A percentile compares a stretch with the other conserved stretches of the same genome.
phyloP scores from a whole-genome alignment of 2,888 invertebrate species.

The Harpagoxenus sublaevis region DNA sequence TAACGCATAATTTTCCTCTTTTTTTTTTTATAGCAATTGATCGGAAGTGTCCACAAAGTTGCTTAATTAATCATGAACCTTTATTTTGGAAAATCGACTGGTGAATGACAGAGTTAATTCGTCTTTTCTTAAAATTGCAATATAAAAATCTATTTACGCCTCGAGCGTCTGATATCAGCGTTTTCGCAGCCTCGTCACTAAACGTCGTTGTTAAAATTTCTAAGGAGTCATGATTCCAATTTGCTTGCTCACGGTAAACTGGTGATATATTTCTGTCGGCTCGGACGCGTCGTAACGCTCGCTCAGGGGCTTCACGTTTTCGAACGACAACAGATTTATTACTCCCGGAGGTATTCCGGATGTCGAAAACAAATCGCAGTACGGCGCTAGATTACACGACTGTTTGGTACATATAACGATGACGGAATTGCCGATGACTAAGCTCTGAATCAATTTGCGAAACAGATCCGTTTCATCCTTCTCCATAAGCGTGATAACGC shows the following conservation, averaged over 20 bases:
- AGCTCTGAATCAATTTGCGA: background rate
- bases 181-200: background rate
- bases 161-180: background rate
- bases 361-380: background rate
- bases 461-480: background rate
- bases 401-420: background rate
- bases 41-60: background rate
- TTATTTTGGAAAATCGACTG: background rate
- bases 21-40: background rate
- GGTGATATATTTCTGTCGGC: background rate
- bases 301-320: background rate
- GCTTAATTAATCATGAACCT: background rate
- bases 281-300: background rate
- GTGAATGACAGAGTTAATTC: background rate
- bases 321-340: constrained; percentile 2
- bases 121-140: background rate
- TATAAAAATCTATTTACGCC: background rate
- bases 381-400: background rate
- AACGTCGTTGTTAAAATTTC: background rate
- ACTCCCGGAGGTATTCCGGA: background rate
- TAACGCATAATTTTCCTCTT: background rate
- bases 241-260: background rate
- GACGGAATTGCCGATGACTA: constrained; percentile 15
- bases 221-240: background rate
- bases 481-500: background rate